Conservation (phyloP, 1,140 invertebrate genomes). For the Wiebesia pumilae region DNA sequence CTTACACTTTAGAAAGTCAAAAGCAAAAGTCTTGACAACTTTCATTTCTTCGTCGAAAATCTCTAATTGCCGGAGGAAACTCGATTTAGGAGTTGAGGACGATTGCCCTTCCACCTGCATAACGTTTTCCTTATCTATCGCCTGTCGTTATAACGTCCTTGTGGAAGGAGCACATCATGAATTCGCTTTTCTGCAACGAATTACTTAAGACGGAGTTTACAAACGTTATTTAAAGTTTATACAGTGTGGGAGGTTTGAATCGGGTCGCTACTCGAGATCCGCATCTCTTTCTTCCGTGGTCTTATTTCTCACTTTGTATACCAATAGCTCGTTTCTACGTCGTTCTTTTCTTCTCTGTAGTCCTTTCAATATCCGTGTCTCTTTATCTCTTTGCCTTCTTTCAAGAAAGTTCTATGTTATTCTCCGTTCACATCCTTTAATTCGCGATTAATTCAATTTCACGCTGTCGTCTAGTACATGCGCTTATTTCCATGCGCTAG, state of each 20-base stretch:
- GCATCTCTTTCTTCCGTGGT: not conserved
- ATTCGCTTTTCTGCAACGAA: conserved; percentile 56
- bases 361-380: not conserved
- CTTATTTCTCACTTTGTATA: not conserved
- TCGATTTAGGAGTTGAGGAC: conserved; percentile 54
- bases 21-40: not conserved
- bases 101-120: conserved; percentile 22
- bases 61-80: conserved; percentile 49
- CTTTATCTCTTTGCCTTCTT: not conserved
- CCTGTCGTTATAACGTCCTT: not conserved
- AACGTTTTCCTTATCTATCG: not conserved
- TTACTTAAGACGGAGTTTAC: conserved; percentile 60
- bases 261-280: not conserved
- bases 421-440: conserved; percentile 51
- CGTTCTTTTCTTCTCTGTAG: not conserved
- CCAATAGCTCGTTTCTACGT: conserved; percentile 23
- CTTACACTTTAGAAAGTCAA: not conserved
- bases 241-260: not conserved
- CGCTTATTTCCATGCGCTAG: conserved; percentile 22
- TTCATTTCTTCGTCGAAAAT: conserved; percentile 31
- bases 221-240: conserved; percentile 66
- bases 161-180: conserved; percentile 43
- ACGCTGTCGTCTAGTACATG: conserved; percentile 53
- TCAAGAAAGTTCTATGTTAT: conserved; percentile 19
- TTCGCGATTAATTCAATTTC: conserved; percentile 65